These are phyloP conservation scores for Cataglyphis livida DNA, from an alignment of 2,888 invertebrate species.

Conservation along the genomic window DNA sequence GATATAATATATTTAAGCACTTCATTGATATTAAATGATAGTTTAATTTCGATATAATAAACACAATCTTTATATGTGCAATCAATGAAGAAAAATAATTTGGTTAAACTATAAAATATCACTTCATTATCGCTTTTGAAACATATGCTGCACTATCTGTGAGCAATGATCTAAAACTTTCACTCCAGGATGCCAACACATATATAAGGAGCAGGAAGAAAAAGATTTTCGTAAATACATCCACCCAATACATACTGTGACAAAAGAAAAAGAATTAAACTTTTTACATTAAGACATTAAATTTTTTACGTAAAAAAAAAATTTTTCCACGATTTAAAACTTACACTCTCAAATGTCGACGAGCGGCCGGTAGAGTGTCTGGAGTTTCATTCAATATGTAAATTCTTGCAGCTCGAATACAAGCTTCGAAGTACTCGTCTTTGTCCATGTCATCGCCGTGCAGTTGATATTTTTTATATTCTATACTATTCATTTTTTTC, in stretches of 20 bases:
- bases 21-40: slow-evolving; percentile 26
- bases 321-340: slow-evolving; percentile 73
- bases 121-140: slow-evolving; percentile 56
- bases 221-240: slow-evolving; percentile 90
- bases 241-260: slow-evolving; percentile 95
- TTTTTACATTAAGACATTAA: too few relatives aligned
- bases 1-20: slow-evolving; percentile 9
- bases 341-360: slow-evolving; percentile 93
- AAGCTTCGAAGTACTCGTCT: slow-evolving; percentile 93
- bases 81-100: not conserved
- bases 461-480: slow-evolving; percentile 89
- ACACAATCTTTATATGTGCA: not conserved
- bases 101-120: slow-evolving; percentile 3
- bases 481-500: slow-evolving; percentile 88
- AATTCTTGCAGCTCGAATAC: slow-evolving; percentile 92
- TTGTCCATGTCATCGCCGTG: slow-evolving; percentile 92
- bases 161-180: slow-evolving; percentile 79
- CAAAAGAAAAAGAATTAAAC: slow-evolving; percentile 71
- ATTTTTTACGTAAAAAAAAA: slow-evolving; percentile 1
- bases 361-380: slow-evolving; percentile 92
- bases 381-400: slow-evolving; percentile 94
- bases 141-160: slow-evolving; percentile 70
- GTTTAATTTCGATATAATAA: slow-evolving; percentile 2
- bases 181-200: slow-evolving; percentile 80
- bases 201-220: slow-evolving; percentile 89